A percentile compares a stretch with the other conserved stretches of the same genome.
Conservation (phyloP, 2,113 vertebrate genomes). For the Gambusia holbrooki region DNA sequence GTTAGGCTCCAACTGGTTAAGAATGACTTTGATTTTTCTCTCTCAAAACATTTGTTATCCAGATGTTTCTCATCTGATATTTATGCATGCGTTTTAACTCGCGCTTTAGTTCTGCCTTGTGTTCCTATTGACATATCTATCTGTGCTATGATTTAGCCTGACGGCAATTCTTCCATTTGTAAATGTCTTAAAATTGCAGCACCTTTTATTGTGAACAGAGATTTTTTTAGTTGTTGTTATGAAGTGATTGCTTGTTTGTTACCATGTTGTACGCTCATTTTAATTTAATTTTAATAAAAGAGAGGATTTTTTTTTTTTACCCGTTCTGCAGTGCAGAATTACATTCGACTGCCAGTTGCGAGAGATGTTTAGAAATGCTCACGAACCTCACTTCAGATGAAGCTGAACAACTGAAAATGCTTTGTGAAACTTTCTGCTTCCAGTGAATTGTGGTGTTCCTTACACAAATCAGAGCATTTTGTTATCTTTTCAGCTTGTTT, state of each 20-base stretch:
- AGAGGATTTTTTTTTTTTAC: constrained; percentile 51
- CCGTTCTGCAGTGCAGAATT: constrained; percentile 72
- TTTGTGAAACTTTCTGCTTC: constrained; percentile 62
- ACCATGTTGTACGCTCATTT: constrained; percentile 42
- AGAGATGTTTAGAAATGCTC: constrained; percentile 39
- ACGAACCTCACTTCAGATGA: constrained; percentile 44
- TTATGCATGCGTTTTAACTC: constrained; percentile 52
- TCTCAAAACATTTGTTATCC: constrained; percentile 44
- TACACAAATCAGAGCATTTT: constrained; percentile 45
- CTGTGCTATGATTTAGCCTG: constrained; percentile 11
- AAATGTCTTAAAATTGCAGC: constrained; percentile 63
- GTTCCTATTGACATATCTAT: constrained; percentile 33
- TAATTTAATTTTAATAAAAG: constrained; percentile 55
- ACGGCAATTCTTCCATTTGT: constrained; percentile 39
- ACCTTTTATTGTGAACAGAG: constrained; percentile 67
- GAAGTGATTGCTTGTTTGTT: constrained; percentile 36
- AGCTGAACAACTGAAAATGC: constrained; percentile 46
- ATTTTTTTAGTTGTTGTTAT: constrained; percentile 34
- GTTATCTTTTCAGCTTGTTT: constrained; percentile 21
- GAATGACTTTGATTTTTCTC: constrained; percentile 48
- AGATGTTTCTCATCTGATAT: constrained; percentile 38
- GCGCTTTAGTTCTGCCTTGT: constrained; percentile 39
- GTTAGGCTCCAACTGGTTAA: constrained; percentile 41
- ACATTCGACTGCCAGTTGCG: constrained; percentile 59
- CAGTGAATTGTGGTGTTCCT: constrained; percentile 48